These are phyloP conservation scores for Neodon shergylaensis DNA, from an alignment of 2,113 vertebrate genomes.

Conservation along the genomic window DNA sequence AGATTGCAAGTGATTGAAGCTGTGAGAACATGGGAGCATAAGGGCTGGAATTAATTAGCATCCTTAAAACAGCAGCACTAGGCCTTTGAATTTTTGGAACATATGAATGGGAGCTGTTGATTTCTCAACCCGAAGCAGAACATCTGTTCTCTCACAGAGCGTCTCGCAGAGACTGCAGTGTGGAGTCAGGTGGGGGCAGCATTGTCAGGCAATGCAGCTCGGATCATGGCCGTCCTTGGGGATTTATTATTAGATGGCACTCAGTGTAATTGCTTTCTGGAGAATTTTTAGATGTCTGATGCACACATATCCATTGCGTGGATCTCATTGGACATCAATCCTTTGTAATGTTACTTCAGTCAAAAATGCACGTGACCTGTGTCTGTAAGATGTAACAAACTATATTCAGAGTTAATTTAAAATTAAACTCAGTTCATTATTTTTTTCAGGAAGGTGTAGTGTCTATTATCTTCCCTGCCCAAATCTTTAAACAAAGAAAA, in stretches of 20 bases:
- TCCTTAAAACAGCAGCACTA: constrained; percentile 78
- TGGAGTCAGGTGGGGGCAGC: constrained; percentile 70
- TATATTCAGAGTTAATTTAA: constrained; percentile 53
- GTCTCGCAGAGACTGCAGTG: constrained; percentile 60
- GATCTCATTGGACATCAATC: constrained; percentile 62
- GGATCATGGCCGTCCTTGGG: constrained; percentile 60
- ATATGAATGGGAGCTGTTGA: constrained; percentile 80
- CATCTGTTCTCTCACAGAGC: constrained; percentile 78
- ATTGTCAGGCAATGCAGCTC: constrained; percentile 38
- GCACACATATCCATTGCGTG: constrained; percentile 42
- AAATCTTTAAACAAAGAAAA: not conserved
- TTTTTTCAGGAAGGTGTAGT: not conserved
- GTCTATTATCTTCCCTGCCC: not conserved
- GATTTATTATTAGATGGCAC: constrained; percentile 77
- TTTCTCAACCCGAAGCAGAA: constrained; percentile 81
- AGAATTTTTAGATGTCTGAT: constrained; percentile 79
- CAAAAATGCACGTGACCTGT: constrained; percentile 21
- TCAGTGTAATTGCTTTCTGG: constrained; percentile 71
- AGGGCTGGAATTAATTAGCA: constrained; percentile 79
- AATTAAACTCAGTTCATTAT: constrained; percentile 30
- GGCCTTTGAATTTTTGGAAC: constrained; percentile 73
- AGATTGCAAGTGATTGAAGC: constrained; percentile 64
- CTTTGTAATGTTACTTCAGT: constrained; percentile 58
- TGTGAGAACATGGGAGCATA: constrained; percentile 65
- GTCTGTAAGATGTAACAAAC: constrained; percentile 27